Conservation (phyloP, 2,797 vertebrate genomes). For the Cyprinella venusta region DNA sequence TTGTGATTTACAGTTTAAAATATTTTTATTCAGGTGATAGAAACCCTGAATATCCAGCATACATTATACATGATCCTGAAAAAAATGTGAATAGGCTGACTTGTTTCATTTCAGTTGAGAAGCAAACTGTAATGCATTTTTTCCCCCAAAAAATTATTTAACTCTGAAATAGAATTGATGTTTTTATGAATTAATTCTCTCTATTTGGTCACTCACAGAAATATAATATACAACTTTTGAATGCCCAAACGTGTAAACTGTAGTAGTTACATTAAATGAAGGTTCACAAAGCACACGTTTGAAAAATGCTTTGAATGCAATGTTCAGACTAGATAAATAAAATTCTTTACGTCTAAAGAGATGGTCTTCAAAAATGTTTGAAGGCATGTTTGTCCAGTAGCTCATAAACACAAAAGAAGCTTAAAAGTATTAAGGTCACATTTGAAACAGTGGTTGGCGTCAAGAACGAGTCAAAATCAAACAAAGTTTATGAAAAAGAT, state of each 20-base stretch:
- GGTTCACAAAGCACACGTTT: background rate
- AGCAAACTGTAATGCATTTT: background rate
- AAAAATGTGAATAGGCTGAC: fast-evolving
- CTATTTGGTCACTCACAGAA: too few species aligned
- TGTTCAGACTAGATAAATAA: background rate
- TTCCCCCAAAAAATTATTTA: too few species aligned
- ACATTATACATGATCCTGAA: background rate
- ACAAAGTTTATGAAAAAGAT: conserved; percentile 19
- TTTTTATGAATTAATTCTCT: too few species aligned
- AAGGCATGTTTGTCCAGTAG: too few species aligned
- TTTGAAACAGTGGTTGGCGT: background rate
- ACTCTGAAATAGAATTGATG: too few species aligned
- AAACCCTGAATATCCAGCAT: too few species aligned
- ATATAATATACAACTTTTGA: background rate
- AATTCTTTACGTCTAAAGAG: background rate
- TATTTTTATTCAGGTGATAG: too few species aligned
- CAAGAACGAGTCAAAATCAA: background rate
- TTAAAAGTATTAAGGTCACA: too few species aligned
- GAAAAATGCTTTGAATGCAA: background rate
- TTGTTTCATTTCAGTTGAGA: background rate
- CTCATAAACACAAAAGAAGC: background rate
- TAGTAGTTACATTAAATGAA: background rate
- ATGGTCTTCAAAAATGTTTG: background rate
- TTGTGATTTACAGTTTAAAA: too few species aligned
- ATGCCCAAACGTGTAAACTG: background rate